Base-by-base conservation (phyloP, 1,140 invertebrate species). In the Drosophila kurseongensis region DNA sequence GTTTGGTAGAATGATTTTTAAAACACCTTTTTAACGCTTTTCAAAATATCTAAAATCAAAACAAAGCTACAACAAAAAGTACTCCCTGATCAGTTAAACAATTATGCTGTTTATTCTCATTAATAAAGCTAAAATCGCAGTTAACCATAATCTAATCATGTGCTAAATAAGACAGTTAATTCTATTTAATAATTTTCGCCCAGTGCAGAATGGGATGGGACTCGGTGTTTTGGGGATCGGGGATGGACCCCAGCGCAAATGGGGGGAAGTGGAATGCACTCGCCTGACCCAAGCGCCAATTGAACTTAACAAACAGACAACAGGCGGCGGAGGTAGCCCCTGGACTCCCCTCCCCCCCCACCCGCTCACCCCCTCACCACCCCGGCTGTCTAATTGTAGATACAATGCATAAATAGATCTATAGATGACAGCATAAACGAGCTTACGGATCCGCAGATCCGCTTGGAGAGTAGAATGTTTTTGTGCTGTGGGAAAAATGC, bases 281-380 rank as follows among this genome's bases (percentile, higher is more conserved):
- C 83, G 83, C 75, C 83, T 86, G 83, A 86, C 83, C 83, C 83
- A 88, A 88, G 83, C 75, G 79, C 75, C 83, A 88, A 86, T 86
- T 88, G 79, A 83, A 88, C 59, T 83, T 88, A 88, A 86, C 83
- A 88, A 88, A 79, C 75, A 88, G 52, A 88, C 82, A 85, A 86
- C 78, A 52, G 74, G 29, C 6, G 29, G 29, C 8, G 29, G 29
- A 32, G 5, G 29, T 32, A 29, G 23, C 27, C 14, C 41, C 50
- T 10, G 47, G 47, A 32, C 18, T 32, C 45, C 59, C 59, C 40
- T 32, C 18, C 23, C 45, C 59, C 59, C 40, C 10, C 10, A 18
- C 18, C 18, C 18, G 1, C 23, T 23, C 23, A 23, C 23, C 23
- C 23, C 38, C 48, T 44, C 44, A 56, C 51, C 35, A 32, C 52